phyloP scores from a whole-genome alignment of 2,113 vertebrate species.

The Bubo bubo region DNA sequence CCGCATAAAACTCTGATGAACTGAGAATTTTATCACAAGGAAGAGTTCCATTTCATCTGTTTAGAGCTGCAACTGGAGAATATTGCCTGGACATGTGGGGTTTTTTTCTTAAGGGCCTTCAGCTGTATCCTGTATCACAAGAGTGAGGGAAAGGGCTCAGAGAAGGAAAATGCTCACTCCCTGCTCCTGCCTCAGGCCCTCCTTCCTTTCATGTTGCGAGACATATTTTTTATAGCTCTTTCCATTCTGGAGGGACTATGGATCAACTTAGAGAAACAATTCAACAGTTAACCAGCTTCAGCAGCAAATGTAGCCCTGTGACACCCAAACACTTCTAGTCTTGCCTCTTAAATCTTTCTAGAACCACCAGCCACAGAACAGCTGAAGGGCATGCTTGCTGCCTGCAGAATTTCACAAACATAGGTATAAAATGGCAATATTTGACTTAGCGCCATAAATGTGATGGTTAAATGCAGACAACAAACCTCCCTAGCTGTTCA shows the following conservation, averaged over 20 bases:
- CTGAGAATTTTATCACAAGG: not conserved
- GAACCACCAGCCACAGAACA: not conserved
- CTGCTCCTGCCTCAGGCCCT: not conserved
- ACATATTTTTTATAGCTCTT: rapidly evolving
- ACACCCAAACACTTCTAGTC: not conserved
- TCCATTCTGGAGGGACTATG: not conserved
- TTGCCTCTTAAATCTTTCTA: not conserved
- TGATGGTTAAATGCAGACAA: not conserved
- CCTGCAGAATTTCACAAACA: not conserved
- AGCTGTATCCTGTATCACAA: not conserved
- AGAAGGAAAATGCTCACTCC: not conserved
- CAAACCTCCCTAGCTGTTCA: not conserved
- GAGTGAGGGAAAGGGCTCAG: not conserved
- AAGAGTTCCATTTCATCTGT: not conserved
- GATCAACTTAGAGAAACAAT: not conserved
- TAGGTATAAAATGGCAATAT: not conserved
- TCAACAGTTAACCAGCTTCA: not conserved
- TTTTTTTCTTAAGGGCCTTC: not conserved
- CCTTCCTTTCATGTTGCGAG: not conserved
- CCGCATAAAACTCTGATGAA: not conserved
- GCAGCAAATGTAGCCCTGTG: not conserved
- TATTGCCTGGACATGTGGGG: not conserved
- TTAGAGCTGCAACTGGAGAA: not conserved
- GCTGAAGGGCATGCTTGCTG: not conserved
- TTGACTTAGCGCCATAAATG: not conserved